Evolutionary conservation across 2,888 invertebrate genomes (phyloP).

Genomic region (Diarsia dahlii): DNA sequence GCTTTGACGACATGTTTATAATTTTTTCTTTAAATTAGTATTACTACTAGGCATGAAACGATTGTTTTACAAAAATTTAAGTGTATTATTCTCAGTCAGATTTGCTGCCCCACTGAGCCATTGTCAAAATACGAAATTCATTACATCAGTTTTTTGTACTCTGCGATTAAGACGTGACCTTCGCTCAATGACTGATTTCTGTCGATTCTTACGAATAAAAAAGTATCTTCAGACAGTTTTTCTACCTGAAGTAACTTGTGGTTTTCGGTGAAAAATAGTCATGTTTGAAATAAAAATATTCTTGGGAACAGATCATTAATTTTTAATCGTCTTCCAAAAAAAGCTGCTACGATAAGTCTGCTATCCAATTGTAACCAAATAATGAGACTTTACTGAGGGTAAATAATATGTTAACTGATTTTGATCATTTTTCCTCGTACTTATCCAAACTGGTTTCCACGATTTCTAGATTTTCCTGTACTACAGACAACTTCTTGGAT

Average conservation of each 20-base stretch:
- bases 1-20: background rate
- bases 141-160: slow-evolving; percentile 60
- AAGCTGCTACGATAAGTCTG: background rate
- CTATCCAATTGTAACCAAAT: background rate
- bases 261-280: slow-evolving; percentile 2
- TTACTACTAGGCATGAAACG: background rate
- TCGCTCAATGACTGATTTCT: slow-evolving; percentile 66
- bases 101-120: slow-evolving; percentile 23
- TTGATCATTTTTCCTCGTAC: slow-evolving; percentile 13
- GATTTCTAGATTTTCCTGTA: slow-evolving; percentile 51
- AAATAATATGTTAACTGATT: background rate
- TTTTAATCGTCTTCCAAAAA: background rate
- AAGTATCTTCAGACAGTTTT: slow-evolving; percentile 51
- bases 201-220: slow-evolving; percentile 47
- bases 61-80: slow-evolving; percentile 6
- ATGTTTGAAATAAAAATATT: slow-evolving; percentile 7
- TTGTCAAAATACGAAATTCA: slow-evolving; percentile 46
- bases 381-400: background rate
- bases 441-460: slow-evolving; percentile 19
- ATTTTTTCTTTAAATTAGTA: slow-evolving; percentile 4
- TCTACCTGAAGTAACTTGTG: slow-evolving; percentile 19
- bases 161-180: slow-evolving; percentile 63
- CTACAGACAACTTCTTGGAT: slow-evolving; percentile 27
- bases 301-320: background rate
- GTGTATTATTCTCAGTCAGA: slow-evolving; percentile 21